phyloP scores from a whole-genome alignment of 2,797 vertebrate genomes.

The Anomalospiza imberbis region DNA sequence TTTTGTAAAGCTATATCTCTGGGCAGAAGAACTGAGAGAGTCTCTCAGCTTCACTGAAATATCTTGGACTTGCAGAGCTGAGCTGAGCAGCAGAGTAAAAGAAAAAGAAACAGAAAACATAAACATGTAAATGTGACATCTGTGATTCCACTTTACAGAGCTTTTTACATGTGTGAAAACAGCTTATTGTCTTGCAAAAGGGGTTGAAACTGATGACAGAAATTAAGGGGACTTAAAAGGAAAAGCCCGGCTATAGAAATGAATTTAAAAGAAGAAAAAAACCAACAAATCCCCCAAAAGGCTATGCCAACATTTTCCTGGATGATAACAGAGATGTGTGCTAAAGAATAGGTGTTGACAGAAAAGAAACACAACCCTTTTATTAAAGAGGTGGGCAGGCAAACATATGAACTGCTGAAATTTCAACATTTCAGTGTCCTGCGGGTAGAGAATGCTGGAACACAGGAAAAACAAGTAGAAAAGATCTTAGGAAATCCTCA shows the following conservation, averaged over 20 bases:
- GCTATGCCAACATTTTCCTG: slow-evolving; percentile 55
- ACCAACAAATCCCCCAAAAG: not conserved
- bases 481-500: not conserved
- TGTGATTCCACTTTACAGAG: not conserved
- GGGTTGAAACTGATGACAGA: slow-evolving; percentile 33
- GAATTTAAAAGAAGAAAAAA: not conserved
- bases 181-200: slow-evolving; percentile 36
- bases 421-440: slow-evolving; percentile 3
- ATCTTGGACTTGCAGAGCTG: not conserved
- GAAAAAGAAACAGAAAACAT: not conserved
- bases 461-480: slow-evolving; percentile 10
- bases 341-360: slow-evolving; percentile 65
- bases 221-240: slow-evolving; percentile 43
- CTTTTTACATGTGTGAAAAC: slow-evolving; percentile 24
- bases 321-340: slow-evolving; percentile 59
- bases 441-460: not conserved
- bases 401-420: slow-evolving; percentile 52
- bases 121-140: slow-evolving; percentile 50
- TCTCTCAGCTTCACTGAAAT: not conserved
- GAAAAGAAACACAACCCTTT: slow-evolving; percentile 62
- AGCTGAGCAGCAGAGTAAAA: not conserved
- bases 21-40: not conserved
- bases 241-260: slow-evolving; percentile 3
- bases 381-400: slow-evolving; percentile 57
- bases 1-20: slow-evolving; percentile 18